Evolutionary conservation across 2,113 vertebrate species (phyloP).

Genomic region (Progne subis): DNA sequence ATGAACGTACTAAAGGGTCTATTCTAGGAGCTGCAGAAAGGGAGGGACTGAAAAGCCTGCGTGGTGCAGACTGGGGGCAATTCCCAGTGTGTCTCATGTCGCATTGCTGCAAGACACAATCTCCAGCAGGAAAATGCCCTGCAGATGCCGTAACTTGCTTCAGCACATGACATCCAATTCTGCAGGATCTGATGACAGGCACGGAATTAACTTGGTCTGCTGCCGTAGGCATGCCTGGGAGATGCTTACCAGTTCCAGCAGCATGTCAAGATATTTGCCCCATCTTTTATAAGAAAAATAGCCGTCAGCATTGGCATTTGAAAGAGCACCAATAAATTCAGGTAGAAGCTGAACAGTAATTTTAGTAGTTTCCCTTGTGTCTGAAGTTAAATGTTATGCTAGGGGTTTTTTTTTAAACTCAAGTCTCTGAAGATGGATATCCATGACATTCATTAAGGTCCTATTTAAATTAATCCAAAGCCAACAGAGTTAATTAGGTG

Average conservation of each 20-base stretch:
- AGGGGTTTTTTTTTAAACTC: background rate
- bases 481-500: background rate
- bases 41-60: background rate
- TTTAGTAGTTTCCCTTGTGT: background rate
- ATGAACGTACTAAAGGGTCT: background rate
- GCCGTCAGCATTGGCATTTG: background rate
- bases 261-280: constrained; percentile 3
- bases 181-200: background rate
- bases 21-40: background rate
- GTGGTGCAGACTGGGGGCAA: background rate
- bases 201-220: background rate
- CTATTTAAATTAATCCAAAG: background rate
- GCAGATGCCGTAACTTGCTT: background rate
- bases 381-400: background rate
- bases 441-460: background rate
- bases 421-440: background rate
- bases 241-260: background rate
- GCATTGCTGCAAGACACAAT: background rate
- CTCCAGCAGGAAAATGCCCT: background rate
- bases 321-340: constrained; percentile 17
- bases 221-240: background rate
- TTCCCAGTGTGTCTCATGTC: background rate
- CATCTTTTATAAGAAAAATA: constrained; percentile 26
- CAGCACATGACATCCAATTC: background rate
- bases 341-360: background rate